Conservation (phyloP, 2,113 vertebrate genomes). For the Corythornis cristatus region DNA sequence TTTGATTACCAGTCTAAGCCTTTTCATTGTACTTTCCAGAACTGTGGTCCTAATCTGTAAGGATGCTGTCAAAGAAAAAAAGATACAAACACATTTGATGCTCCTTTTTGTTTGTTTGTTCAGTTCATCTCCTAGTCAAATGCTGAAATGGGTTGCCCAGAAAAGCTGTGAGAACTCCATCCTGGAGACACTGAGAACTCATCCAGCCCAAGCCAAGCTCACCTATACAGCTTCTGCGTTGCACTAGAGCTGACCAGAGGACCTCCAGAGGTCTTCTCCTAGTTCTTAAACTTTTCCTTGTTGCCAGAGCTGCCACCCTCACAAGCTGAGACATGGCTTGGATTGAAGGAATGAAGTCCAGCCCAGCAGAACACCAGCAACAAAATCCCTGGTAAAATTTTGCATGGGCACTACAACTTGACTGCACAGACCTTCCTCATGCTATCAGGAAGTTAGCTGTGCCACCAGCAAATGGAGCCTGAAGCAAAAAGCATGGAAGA, state of each 20-base stretch:
- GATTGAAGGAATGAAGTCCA: not conserved
- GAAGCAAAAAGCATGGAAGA: not conserved
- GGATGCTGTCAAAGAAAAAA: not conserved
- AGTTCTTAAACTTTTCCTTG: not conserved
- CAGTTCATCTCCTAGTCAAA: not conserved
- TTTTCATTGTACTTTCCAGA: not conserved
- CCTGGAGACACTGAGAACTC: not conserved
- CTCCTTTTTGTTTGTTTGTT: not conserved
- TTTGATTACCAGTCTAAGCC: not conserved
- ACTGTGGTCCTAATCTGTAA: not conserved
- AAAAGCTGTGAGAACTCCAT: not conserved
- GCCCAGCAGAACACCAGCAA: not conserved
- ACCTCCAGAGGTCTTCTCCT: not conserved
- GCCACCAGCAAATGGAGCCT: not conserved
- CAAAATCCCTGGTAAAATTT: not conserved
- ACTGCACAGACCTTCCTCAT: not conserved
- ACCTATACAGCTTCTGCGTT: accelerated
- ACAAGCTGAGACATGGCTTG: not conserved
- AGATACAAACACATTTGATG: not conserved
- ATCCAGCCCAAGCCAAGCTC: not conserved
- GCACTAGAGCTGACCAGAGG: not conserved
- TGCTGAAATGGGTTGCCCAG: not conserved
- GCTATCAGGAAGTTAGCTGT: not conserved
- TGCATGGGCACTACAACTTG: not conserved
- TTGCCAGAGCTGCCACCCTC: not conserved